phyloP scores from a whole-genome alignment of 2,888 invertebrate genomes.

The Macropis europaea region DNA sequence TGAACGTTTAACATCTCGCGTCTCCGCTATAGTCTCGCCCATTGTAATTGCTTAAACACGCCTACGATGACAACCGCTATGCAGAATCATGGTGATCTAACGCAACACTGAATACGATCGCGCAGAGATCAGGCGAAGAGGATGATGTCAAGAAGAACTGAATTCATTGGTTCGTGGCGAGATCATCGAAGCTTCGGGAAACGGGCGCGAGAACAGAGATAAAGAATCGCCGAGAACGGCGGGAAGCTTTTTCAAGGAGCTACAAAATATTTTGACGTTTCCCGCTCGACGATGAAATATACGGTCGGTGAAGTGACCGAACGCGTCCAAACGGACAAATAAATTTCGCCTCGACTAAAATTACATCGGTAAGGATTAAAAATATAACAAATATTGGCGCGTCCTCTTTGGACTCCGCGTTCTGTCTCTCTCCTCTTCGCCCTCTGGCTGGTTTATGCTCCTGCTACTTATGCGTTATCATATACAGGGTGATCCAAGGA shows the following conservation, averaged over 20 bases:
- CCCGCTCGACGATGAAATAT: not conserved
- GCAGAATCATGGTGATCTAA: not conserved
- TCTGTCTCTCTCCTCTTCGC: no score
- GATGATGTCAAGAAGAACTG: slow-evolving; percentile 14
- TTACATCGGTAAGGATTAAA: not conserved
- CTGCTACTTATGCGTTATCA: slow-evolving; percentile 23
- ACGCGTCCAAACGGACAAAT: not conserved
- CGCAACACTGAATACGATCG: slow-evolving; percentile 14
- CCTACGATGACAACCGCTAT: slow-evolving; percentile 6
- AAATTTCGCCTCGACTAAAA: not conserved
- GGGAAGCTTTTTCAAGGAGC: no score
- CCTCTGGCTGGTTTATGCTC: not conserved
- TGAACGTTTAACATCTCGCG: no score
- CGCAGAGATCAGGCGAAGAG: not conserved
- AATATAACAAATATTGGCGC: slow-evolving; percentile 27
- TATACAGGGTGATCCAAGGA: no score
- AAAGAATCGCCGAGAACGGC: no score
- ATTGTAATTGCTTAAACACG: not conserved
- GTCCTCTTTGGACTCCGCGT: not conserved
- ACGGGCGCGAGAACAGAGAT: not conserved
- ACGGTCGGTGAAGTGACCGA: not conserved
- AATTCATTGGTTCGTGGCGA: not conserved
- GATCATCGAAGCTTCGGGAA: not conserved
- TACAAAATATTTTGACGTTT: no score
- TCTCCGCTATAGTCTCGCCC: slow-evolving; percentile 1